Evolutionary conservation across 2,888 invertebrate genomes (phyloP).

Genomic region (Lasioglossum leucozonium): DNA sequence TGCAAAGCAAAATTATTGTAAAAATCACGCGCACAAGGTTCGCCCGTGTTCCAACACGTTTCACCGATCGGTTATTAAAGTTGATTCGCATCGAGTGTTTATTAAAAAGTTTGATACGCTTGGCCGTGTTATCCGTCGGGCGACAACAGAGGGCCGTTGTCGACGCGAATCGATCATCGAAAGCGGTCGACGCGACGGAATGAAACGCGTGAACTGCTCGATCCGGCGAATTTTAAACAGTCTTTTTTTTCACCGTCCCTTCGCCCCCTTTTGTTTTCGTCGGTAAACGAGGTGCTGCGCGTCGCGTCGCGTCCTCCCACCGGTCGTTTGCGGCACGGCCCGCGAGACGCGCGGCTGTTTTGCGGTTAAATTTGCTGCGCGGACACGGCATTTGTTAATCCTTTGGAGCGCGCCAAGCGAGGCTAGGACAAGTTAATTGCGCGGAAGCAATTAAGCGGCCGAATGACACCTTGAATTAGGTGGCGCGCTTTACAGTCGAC

Average conservation of each 20-base stretch:
- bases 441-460: constrained; percentile 27
- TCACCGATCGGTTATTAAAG: not conserved
- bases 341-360: not conserved
- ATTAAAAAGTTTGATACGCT: not conserved
- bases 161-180: not conserved
- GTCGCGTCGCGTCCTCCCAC: not conserved
- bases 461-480: constrained; percentile 20
- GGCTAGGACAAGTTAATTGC: constrained; percentile 32
- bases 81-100: not conserved
- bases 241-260: not conserved
- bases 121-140: not conserved
- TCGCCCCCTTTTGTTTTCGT: not conserved
- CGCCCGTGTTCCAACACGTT: not conserved
- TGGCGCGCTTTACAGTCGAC: not conserved
- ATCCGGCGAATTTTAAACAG: not conserved
- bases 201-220: not conserved
- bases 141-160: not conserved
- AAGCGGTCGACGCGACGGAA: not conserved
- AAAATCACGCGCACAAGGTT: not conserved
- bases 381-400: constrained; percentile 32
- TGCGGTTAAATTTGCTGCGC: constrained; percentile 9
- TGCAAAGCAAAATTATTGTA: not conserved
- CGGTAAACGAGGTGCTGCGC: not conserved
- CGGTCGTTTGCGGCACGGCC: not conserved
- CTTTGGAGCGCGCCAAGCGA: not conserved